Percentiles rank a stretch among this genome's conserved stretches.
Conservation (phyloP, 2,797 vertebrate species). For the Anolis apletophallus region DNA sequence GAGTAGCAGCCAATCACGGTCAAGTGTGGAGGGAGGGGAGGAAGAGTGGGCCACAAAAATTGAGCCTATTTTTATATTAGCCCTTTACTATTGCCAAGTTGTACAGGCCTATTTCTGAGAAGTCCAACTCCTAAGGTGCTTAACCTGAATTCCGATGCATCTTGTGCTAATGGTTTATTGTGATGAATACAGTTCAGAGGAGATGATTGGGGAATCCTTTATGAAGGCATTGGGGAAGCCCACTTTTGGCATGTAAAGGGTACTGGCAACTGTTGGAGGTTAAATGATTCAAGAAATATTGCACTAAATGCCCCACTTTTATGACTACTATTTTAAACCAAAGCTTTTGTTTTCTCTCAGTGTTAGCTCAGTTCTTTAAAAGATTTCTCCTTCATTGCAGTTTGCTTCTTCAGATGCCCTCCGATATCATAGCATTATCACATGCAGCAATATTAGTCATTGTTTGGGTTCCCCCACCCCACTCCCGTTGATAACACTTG, state of each 20-base stretch:
- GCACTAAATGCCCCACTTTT: too few relatives aligned
- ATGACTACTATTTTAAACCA: too few relatives aligned
- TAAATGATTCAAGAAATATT: too few relatives aligned
- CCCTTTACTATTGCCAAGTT: too few relatives aligned
- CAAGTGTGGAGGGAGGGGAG: too few relatives aligned
- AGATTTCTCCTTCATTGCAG: constrained; percentile 31
- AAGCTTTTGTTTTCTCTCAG: constrained; percentile 36
- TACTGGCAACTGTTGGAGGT: too few relatives aligned
- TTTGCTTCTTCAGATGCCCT: constrained; percentile 25
- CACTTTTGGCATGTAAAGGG: neutral
- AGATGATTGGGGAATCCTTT: too few relatives aligned
- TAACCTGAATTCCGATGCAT: too few relatives aligned
- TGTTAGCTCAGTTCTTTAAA: constrained; percentile 42
- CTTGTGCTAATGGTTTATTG: neutral
- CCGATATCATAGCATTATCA: constrained; percentile 18
- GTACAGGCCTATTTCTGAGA: neutral
- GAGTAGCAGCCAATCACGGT: too few relatives aligned
- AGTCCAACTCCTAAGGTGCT: neutral
- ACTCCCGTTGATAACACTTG: constrained; percentile 31
- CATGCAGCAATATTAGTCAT: constrained; percentile 21
- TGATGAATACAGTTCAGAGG: too few relatives aligned
- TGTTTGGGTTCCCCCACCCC: neutral
- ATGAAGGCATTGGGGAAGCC: neutral
- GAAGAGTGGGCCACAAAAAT: too few relatives aligned
- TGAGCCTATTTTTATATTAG: too few relatives aligned